A percentile compares a stretch with the other conserved stretches of the same genome.
Conservation (phyloP, 2,113 vertebrate genomes). For the Pangasianodon hypophthalmus region DNA sequence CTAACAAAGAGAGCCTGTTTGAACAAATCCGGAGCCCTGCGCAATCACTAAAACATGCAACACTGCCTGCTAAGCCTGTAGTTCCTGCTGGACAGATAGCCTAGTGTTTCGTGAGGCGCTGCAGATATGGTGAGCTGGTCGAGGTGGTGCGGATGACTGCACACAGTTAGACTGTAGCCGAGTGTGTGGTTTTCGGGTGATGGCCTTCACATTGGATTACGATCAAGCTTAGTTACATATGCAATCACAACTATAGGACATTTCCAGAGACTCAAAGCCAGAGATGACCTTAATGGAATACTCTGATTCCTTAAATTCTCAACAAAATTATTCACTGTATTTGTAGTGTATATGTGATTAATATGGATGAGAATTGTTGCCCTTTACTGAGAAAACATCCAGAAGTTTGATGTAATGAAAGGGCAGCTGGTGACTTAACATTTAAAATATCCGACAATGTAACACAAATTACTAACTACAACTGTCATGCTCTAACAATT, state of each 20-base stretch:
- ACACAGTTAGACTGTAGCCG: constrained; percentile 13
- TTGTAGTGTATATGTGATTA: neutral
- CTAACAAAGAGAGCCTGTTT: constrained; percentile 57
- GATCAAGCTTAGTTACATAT: constrained; percentile 24
- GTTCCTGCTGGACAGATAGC: constrained; percentile 42
- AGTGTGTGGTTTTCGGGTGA: constrained; percentile 13
- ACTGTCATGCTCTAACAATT: neutral
- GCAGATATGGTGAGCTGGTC: constrained; percentile 36
- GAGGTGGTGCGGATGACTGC: constrained; percentile 28
- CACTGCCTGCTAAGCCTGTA: constrained; percentile 45
- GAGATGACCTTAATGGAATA: neutral
- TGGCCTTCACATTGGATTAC: constrained; percentile 20
- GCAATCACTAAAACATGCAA: constrained; percentile 52
- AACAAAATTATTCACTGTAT: neutral
- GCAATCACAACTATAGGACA: constrained; percentile 25
- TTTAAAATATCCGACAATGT: neutral
- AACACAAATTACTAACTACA: neutral
- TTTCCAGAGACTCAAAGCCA: constrained; percentile 23
- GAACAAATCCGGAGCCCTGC: constrained; percentile 45
- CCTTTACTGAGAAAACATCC: neutral
- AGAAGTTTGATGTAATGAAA: neutral
- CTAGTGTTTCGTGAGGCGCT: constrained; percentile 25
- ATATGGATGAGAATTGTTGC: neutral
- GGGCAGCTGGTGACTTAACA: neutral
- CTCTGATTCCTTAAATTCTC: neutral